These are phyloP conservation scores for Brenthis hecate DNA, from an alignment of 2,888 invertebrate species.

Conservation along the genomic window DNA sequence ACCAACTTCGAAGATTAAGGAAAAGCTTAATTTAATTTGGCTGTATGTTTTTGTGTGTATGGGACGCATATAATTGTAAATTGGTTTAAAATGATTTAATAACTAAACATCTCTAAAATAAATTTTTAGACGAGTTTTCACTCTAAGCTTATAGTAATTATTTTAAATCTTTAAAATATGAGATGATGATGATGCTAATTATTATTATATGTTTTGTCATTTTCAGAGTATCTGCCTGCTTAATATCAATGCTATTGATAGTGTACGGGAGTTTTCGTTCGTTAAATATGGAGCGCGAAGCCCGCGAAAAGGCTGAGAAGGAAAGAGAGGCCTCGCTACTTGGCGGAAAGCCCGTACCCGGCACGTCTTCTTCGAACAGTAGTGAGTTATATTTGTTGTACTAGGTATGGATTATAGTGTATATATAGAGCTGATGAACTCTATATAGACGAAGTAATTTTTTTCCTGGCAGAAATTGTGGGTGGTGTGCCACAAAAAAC, in stretches of 20 bases:
- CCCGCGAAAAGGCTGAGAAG: constrained; percentile 90
- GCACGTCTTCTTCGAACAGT: constrained; percentile 61
- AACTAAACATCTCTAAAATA: too few relatives aligned
- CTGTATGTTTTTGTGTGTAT: too few relatives aligned
- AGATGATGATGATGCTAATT: too few relatives aligned
- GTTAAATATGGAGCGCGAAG: constrained; percentile 97
- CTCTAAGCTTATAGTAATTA: too few relatives aligned
- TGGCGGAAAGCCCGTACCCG: constrained; percentile 66
- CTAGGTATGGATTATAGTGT: neutral
- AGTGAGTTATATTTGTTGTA: constrained; percentile 36
- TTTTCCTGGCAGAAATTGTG: neutral
- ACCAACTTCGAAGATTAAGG: too few relatives aligned
- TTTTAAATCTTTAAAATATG: too few relatives aligned
- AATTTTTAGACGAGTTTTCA: neutral
- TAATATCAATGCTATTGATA: constrained; percentile 98
- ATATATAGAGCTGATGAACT: neutral
- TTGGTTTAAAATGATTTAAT: neutral
- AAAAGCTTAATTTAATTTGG: too few relatives aligned
- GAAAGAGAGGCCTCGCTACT: constrained; percentile 86
- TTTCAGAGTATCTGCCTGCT: constrained; percentile 94
- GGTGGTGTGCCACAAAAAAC: too few relatives aligned
- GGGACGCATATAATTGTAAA: neutral
- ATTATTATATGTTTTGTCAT: neutral
- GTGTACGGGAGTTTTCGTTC: constrained; percentile 99
- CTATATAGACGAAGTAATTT: neutral